Conservation (phyloP, 1,140 invertebrate genomes). For the Hyposmocoma kahamanoa region DNA sequence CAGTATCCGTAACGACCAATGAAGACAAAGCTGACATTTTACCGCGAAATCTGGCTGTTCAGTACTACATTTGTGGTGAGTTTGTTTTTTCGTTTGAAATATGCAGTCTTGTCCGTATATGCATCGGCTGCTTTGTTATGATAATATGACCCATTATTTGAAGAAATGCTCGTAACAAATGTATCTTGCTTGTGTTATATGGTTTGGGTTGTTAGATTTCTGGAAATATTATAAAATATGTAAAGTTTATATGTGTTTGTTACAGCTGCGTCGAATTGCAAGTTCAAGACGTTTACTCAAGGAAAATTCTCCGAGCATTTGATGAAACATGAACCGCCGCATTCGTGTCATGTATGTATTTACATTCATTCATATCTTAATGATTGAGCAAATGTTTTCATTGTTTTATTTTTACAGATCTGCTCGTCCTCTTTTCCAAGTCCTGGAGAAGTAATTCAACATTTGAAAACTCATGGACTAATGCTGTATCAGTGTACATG, state of each 20-base stretch:
- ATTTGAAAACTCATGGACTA: constrained; percentile 45
- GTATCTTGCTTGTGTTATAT: constrained; percentile 4
- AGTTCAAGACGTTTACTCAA: constrained; percentile 42
- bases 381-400: neutral
- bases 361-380: neutral
- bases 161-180: too few relatives aligned
- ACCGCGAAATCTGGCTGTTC: constrained; percentile 42
- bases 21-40: constrained; percentile 26
- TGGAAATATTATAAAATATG: neutral
- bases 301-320: constrained; percentile 49
- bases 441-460: constrained; percentile 28
- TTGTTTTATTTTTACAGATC: constrained; percentile 23
- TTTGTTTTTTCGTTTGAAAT: constrained; percentile 31
- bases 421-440: constrained; percentile 15
- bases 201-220: neutral
- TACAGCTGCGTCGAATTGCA: constrained; percentile 26
- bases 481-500: constrained; percentile 58
- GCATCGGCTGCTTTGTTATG: too few relatives aligned
- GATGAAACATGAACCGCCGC: constrained; percentile 20
- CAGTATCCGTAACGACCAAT: constrained; percentile 15
- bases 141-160: too few relatives aligned
- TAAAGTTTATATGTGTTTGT: constrained; percentile 7
- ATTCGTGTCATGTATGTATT: constrained; percentile 41
- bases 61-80: constrained; percentile 39
- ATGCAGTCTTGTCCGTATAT: too few relatives aligned